Evolutionary conservation across 2,888 invertebrate species (phyloP).

Genomic region (Tipula helvola): DNA sequence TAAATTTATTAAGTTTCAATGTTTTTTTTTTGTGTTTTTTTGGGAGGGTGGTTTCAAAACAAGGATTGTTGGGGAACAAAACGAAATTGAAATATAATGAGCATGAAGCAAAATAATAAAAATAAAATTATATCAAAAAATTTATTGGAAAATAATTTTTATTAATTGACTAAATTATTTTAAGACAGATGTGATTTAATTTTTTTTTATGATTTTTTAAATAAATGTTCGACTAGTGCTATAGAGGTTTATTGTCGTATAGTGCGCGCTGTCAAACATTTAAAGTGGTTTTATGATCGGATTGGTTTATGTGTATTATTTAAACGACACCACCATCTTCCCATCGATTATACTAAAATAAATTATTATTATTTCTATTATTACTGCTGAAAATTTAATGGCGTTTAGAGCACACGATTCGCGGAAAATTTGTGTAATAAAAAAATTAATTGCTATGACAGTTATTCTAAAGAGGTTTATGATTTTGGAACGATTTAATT

Average conservation of each 20-base stretch:
- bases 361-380: neutral
- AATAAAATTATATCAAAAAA: neutral
- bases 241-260: neutral
- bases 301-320: neutral
- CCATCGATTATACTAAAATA: neutral
- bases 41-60: neutral
- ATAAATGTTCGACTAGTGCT: neutral
- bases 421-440: neutral
- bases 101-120: neutral
- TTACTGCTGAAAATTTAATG: neutral
- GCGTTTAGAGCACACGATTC: neutral
- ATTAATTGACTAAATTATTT: constrained; percentile 9
- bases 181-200: constrained; percentile 6
- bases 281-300: neutral
- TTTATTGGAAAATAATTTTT: constrained; percentile 8
- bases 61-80: neutral
- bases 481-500: neutral
- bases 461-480: neutral
- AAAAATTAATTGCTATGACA: neutral
- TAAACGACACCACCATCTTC: neutral
- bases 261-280: neutral
- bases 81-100: neutral
- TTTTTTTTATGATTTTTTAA: neutral
- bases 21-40: neutral
- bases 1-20: neutral